Evolutionary conservation across 2,888 invertebrate genomes (phyloP).

Genomic region (Dolichopus griseipennis): DNA sequence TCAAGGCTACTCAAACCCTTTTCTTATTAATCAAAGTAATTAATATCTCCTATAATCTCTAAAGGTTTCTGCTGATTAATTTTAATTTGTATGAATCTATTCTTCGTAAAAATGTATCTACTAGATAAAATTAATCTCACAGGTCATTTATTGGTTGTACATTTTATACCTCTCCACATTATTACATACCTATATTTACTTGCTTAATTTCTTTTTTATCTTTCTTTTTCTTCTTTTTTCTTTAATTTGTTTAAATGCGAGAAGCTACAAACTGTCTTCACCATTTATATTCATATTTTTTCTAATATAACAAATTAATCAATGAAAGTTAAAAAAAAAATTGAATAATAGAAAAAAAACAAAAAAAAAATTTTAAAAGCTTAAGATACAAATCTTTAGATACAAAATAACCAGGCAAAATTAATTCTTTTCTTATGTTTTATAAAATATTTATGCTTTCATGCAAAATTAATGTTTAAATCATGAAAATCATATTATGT

Average conservation of each 20-base stretch:
- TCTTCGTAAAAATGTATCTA: too few relatives aligned
- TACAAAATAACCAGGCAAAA: not conserved
- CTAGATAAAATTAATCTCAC: too few relatives aligned
- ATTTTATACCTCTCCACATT: too few relatives aligned
- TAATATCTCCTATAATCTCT: too few relatives aligned
- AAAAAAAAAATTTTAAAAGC: not conserved
- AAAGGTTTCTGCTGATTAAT: too few relatives aligned
- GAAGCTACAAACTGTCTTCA: slow-evolving; percentile 4
- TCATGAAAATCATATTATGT: slow-evolving; percentile 3
- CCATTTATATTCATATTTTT: not conserved
- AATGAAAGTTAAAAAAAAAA: not conserved
- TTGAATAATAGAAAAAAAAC: not conserved
- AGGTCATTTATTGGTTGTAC: too few relatives aligned
- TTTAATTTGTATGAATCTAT: too few relatives aligned
- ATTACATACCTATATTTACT: too few relatives aligned
- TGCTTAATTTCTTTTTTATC: too few relatives aligned
- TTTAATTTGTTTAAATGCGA: not conserved
- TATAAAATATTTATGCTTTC: not conserved
- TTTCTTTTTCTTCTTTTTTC: not conserved
- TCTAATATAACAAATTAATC: not conserved
- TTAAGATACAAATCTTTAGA: not conserved
- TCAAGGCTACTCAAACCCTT: too few relatives aligned
- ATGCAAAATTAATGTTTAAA: not conserved
- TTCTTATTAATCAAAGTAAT: too few relatives aligned
- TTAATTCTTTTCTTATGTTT: too few relatives aligned